Evolutionary conservation across 2,113 vertebrate species (phyloP).

Genomic region (Meleagris gallopavo): DNA sequence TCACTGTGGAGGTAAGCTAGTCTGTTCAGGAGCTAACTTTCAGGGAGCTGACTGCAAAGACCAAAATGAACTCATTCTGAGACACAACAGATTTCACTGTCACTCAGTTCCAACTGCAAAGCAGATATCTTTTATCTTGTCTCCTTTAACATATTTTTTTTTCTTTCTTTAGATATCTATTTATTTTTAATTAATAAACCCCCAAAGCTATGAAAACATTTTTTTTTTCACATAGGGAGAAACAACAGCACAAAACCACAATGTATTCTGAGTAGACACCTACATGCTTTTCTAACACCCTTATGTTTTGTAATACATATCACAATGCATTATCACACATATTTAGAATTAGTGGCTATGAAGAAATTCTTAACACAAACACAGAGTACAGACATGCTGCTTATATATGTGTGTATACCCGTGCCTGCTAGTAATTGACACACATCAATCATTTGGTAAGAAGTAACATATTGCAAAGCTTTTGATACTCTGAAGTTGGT

Average conservation of each 20-base stretch:
- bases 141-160: background rate
- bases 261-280: background rate
- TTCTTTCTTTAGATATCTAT: background rate
- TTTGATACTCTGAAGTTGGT: background rate
- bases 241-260: background rate
- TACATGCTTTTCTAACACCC: background rate
- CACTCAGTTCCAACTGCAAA: background rate
- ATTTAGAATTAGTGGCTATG: background rate
- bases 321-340: background rate
- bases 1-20: background rate
- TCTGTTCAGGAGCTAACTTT: background rate
- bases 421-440: background rate
- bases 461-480: background rate
- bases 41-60: background rate
- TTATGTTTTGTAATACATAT: background rate
- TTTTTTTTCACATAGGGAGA: background rate
- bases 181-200: background rate
- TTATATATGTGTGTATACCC: background rate
- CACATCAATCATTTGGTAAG: background rate
- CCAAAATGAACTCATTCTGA: background rate
- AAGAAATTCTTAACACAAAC: slow-evolving; percentile 1
- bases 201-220: background rate
- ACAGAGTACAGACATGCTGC: background rate
- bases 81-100: background rate
- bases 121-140: background rate